Conservation (phyloP, 2,113 vertebrate species). For the Andinoacara biseriatus region DNA sequence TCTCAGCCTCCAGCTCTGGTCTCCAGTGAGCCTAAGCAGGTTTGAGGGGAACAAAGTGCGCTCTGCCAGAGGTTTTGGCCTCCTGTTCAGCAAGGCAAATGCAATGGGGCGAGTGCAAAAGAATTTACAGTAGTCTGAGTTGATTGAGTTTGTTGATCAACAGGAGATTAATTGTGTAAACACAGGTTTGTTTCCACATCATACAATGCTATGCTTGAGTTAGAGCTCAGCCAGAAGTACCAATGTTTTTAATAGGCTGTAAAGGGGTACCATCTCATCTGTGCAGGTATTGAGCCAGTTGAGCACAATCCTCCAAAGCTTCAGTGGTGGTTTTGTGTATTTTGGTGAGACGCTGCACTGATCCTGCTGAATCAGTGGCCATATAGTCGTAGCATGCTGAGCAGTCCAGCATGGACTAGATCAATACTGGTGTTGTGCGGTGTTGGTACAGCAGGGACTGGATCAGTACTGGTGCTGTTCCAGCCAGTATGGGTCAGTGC, state of each 20-base stretch:
- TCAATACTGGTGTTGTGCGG: conserved; percentile 77
- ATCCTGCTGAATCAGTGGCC: conserved; percentile 50
- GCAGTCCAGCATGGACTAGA: conserved; percentile 50
- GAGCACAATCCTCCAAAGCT: conserved; percentile 4
- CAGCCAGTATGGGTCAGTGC: conserved; percentile 62
- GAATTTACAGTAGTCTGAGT: conserved; percentile 35
- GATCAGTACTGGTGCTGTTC: conserved; percentile 78
- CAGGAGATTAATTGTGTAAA: conserved; percentile 54
- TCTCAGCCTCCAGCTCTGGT: conserved; percentile 54
- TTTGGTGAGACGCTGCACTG: neutral
- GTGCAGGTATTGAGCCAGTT: conserved; percentile 36
- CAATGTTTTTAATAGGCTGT: conserved; percentile 23
- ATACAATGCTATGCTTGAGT: neutral
- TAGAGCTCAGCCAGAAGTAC: conserved; percentile 24
- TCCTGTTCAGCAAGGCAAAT: conserved; percentile 57
- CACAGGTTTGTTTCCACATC: conserved; percentile 40
- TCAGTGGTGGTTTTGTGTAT: conserved; percentile 26
- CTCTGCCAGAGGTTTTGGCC: conserved; percentile 64
- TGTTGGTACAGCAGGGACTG: conserved; percentile 61
- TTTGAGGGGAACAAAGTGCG: conserved; percentile 60
- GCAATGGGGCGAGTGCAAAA: conserved; percentile 46
- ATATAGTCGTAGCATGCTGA: conserved; percentile 43
- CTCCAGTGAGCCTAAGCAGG: conserved; percentile 60
- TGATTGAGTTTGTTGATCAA: conserved; percentile 65
- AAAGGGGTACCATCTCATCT: conserved; percentile 21